Base-by-base conservation (phyloP, 2,797 vertebrate species). In the Vipera latastei region DNA sequence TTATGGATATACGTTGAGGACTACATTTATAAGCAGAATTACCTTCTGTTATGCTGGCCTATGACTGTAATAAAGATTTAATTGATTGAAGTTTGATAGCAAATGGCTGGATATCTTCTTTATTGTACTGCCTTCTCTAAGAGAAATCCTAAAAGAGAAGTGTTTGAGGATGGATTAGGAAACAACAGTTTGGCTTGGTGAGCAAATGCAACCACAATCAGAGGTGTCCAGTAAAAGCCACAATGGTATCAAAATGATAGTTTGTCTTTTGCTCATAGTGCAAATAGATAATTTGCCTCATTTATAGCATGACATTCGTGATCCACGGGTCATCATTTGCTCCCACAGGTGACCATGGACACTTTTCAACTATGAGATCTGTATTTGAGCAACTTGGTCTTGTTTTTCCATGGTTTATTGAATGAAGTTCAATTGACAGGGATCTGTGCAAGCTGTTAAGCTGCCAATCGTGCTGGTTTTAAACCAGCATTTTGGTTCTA, bases 41-140 rank as follows among this genome's bases (percentile, higher is more conserved):
- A 69, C 48, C 85, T 44, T 9, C 63, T 65, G 12, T 73, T 38
- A 73, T 38, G 32, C 69, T 38, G 32, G 69, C 12, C 32, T 73
- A 38, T 38, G 69, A 38, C 20, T 38, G 16, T 20, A 38, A 18
- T 38, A 38, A 73, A 73, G 6, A 4, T 73, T 73, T 73, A 18
- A 73, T 38, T 73, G 65, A 48, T 51, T 55, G 2, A 22, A 44
- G 3, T 63, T 4, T 95, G 94, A 57, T 4, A 18, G 4, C 12
- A 61, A 51, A 53, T 25, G 12, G 86, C 87, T 8, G 94, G 59
- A 63, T n/a, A 88, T 18, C 93, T 73, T 32, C 63, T 59, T 89
- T 94, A 60, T 53, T 95, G 11, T 51, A 83, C 86, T 4, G 90
- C 78, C 57, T 93, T 91, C 56, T 59, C 91, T 92, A 59, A 51